Evolutionary conservation across 2,113 vertebrate species (phyloP).

Genomic region (Seriola aureovittata): DNA sequence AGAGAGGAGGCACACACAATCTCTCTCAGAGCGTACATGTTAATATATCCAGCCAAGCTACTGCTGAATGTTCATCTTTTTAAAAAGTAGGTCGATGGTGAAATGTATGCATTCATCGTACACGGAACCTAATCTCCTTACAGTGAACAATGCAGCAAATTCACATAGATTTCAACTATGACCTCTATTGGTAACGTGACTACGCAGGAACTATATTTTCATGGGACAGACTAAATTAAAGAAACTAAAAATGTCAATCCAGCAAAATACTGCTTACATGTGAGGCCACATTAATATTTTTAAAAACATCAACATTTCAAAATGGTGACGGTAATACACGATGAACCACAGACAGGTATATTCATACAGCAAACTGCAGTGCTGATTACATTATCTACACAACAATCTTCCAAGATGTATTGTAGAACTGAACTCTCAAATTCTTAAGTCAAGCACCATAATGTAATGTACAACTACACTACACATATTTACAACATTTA

Average conservation of each 20-base stretch:
- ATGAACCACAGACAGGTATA: background rate
- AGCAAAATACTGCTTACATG: background rate
- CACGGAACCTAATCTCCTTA: constrained; percentile 71
- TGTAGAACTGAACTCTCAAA: background rate
- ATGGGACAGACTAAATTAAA: background rate
- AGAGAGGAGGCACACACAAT: constrained; percentile 32
- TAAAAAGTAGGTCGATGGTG: constrained; percentile 36
- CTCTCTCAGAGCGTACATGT: constrained; percentile 19
- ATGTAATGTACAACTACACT: background rate
- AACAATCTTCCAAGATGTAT: background rate
- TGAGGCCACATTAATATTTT: background rate
- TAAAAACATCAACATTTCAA: background rate
- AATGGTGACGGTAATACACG: background rate
- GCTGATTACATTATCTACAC: background rate
- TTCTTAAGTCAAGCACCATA: background rate
- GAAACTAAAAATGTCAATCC: background rate
- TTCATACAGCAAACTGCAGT: background rate
- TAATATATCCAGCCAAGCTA: constrained; percentile 27
- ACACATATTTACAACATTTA: constrained; percentile 19
- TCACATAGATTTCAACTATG: constrained; percentile 24
- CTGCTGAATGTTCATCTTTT: constrained; percentile 33
- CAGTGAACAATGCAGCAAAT: constrained; percentile 56
- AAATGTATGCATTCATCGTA: constrained; percentile 52
- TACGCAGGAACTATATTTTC: constrained; percentile 54
- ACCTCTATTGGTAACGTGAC: constrained; percentile 38